Base-by-base conservation (phyloP, 2,113 vertebrate species). In the Lagenorhynchus albirostris region DNA sequence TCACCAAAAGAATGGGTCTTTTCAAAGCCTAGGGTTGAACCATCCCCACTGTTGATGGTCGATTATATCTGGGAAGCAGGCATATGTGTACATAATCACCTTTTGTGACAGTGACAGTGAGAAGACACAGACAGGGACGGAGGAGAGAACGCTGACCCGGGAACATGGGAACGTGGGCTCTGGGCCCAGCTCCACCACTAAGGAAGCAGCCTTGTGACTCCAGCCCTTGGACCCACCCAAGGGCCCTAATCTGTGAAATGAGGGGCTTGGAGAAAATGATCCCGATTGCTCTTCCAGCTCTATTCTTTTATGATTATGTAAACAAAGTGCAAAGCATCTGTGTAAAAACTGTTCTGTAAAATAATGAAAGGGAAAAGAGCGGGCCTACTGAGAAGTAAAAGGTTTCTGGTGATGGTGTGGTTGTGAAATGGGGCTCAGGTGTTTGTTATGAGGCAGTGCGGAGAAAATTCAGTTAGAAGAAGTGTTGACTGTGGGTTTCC, bases 391-490 rank as follows among this genome's bases (percentile, higher is more conserved):
- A 14, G 31, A 60, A n/a, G 36, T 23, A 1, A 0, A 8, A 55
- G 8, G 17, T 20, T 50, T 55, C 67, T 8, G 1, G 29, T 18
- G 15, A 10, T 9, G 9, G 6, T 29, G 53, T 60, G 58, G 29
- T 17, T 31, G 1, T 63, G 21, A 15, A 3, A 6, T 5, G 0
- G 33, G 0, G 4, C 21, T 21, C 14, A 5, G 67, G 6, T 29
- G 3, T 44, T 53, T 1, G 0, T 13, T 26, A 15, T 0, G 31
- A 36, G 41, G 8, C 11, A 7, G 13, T 21, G 8, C 23, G 5
- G 25, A 29, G 76, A 83, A 85, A 55, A 33, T 21, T 1, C 17
- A 18, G 0, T 20, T 3, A 7, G 4, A 29, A 21, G 44, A 26
- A 55, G 15, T 8, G 14, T 9, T 36, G 38, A 47, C 1, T 1